phyloP scores from a whole-genome alignment of 2,113 vertebrate genomes.

The Osmerus eperlanus region DNA sequence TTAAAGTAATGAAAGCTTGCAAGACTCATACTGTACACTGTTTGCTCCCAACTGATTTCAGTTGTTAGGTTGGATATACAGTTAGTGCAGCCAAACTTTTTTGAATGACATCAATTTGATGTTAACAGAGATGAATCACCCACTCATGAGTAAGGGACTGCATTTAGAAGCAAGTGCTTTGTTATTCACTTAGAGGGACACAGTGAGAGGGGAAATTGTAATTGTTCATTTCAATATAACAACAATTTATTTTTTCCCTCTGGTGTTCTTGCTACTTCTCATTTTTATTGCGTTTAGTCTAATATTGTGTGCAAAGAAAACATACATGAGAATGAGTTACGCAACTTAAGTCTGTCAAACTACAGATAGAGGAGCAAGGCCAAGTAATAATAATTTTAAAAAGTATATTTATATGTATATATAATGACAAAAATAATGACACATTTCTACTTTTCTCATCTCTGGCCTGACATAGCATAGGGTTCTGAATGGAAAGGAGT shows the following conservation, averaged over 20 bases:
- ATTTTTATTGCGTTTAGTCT: constrained; percentile 35
- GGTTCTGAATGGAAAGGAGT: constrained; percentile 5
- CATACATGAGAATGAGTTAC: constrained; percentile 49
- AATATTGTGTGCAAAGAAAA: constrained; percentile 32
- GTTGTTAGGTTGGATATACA: neutral
- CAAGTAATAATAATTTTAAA: constrained; percentile 4
- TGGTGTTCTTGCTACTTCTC: constrained; percentile 2
- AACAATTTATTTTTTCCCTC: constrained; percentile 36
- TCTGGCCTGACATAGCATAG: constrained; percentile 6
- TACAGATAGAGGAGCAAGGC: constrained; percentile 19
- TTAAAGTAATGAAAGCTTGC: neutral
- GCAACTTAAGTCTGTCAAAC: constrained; percentile 38
- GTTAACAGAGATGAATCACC: neutral
- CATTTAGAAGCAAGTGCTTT: constrained; percentile 21
- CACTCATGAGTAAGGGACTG: constrained; percentile 17
- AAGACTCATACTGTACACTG: neutral
- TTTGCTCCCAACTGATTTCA: neutral
- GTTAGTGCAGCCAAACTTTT: constrained; percentile 9
- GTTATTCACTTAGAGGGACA: constrained; percentile 20
- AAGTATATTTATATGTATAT: neutral
- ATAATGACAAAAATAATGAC: constrained; percentile 24
- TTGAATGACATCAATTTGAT: neutral
- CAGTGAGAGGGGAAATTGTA: constrained; percentile 15
- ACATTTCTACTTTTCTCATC: constrained; percentile 5
- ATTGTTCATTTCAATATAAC: constrained; percentile 33